Evolutionary conservation across 2,113 vertebrate species (phyloP).

Genomic region (Mungos mungo): DNA sequence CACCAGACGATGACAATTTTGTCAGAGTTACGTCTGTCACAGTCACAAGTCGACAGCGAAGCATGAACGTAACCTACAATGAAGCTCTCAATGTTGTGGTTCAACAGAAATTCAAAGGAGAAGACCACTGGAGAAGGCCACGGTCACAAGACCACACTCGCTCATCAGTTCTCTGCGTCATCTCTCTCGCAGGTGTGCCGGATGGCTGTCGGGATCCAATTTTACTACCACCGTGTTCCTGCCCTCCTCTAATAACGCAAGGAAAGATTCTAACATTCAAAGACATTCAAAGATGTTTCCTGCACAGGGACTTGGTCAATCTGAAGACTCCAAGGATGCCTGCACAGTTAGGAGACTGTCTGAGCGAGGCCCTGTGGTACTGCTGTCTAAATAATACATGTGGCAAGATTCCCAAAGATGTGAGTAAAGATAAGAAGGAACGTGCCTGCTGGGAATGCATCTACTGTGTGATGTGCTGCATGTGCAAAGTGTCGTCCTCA

Average conservation of each 20-base stretch:
- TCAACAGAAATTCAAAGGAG: not conserved
- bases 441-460: not conserved
- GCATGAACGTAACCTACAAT: not conserved
- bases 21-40: not conserved
- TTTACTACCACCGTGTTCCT: not conserved
- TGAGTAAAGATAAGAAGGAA: not conserved
- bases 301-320: not conserved
- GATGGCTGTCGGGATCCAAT: not conserved
- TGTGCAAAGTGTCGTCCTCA: not conserved
- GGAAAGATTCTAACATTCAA: not conserved
- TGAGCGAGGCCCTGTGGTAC: accelerated
- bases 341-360: not conserved
- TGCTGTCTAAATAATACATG: not conserved
- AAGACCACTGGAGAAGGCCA: not conserved
- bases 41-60: not conserved
- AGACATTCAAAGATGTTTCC: not conserved
- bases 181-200: not conserved
- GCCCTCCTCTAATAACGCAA: not conserved
- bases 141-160: not conserved
- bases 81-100: not conserved
- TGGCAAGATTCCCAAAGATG: not conserved
- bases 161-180: not conserved
- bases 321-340: not conserved
- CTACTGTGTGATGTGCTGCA: not conserved
- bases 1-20: not conserved